Base-by-base conservation (phyloP, 2,797 vertebrate genomes). In the Sebastes aleutianus region DNA sequence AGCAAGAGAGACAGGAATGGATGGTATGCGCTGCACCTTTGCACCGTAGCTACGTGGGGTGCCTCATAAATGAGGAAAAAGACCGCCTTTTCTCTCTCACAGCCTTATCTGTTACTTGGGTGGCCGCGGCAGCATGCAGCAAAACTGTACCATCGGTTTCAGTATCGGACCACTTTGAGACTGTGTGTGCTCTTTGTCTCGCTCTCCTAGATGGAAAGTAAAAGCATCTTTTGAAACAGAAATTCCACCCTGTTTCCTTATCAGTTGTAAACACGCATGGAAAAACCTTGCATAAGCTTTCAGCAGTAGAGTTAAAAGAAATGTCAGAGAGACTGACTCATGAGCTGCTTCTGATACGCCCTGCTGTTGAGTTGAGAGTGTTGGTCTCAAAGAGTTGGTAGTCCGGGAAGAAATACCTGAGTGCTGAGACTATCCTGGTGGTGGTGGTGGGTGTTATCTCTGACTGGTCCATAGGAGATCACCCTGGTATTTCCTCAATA, bases 401-500 rank as follows among this genome's bases (percentile, higher is more conserved):
- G 57, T 59, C 56, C 83, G 71, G 43, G 32, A 47, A 65, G 32
- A 84, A 88, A 89, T 88, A 89, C 76, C 77, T 86, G 58, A 85
- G 63, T 29, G 47, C 68, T 79, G 75, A 71, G 85, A 79, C 70
- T 31, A 72, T 71, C 32, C 43, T 34, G 84, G 74, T 26, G 26
- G 24, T 70, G 69, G 63, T 31, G 74, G 39, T n/a, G 32, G 50
- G 68, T 61, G 53, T 84, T 80, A 87, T 90, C 72, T 73, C 70
- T 31, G 64, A 76, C 62, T 62, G 61, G 83, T 87, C 71, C 76
- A 64, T 54, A 50, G 79, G 86, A 86, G 86, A 91, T 89, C 86
- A 72, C 76, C 61, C 53, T 89, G 90, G 87, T 79, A 90, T 93
- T 93, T 90, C 79, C 90, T 92, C 79, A 90, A 90, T 89, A 91